Conservation (phyloP, 2,113 vertebrate genomes). For the Podarcis muralis region DNA sequence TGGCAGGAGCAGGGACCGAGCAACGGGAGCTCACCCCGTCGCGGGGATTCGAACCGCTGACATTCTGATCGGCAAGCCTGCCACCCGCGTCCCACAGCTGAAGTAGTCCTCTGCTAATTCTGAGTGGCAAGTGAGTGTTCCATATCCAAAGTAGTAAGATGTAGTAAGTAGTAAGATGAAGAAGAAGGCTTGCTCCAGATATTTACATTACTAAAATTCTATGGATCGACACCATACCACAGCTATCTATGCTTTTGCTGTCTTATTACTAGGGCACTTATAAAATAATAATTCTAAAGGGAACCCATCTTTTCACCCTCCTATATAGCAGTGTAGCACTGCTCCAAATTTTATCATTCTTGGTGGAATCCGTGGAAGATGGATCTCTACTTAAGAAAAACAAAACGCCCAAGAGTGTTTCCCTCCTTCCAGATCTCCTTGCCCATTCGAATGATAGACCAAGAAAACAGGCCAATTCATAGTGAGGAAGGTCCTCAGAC, state of each 20-base stretch:
- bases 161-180: background rate
- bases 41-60: no score
- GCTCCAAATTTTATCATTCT: background rate
- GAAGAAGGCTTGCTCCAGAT: background rate
- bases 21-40: no score
- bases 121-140: background rate
- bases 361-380: background rate
- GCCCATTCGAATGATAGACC: background rate
- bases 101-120: background rate
- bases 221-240: background rate
- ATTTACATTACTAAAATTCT: background rate
- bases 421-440: background rate
- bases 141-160: background rate
- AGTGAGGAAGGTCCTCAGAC: background rate
- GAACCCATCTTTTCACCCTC: background rate
- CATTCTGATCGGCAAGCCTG: no score
- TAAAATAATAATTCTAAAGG: background rate
- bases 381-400: background rate
- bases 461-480: background rate
- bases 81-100: background rate
- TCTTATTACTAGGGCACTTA: background rate
- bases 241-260: background rate
- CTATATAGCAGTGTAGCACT: no score
- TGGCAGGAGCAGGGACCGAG: no score
- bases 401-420: no score